Evolutionary conservation across 2,888 invertebrate species (phyloP).

Genomic region (Prosopocoilus inquinatus): DNA sequence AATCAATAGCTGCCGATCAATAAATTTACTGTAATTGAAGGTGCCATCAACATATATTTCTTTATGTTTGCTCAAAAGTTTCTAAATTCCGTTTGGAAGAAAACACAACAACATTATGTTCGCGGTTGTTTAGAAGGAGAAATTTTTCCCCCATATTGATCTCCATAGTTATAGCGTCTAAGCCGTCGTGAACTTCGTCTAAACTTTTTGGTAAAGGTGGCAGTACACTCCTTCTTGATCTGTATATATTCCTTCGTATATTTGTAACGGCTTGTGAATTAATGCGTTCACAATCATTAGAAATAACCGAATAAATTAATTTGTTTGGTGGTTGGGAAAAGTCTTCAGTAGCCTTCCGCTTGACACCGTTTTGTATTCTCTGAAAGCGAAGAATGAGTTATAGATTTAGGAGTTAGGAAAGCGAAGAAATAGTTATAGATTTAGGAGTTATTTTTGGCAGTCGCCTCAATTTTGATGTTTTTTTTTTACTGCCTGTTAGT

Average conservation of each 20-base stretch:
- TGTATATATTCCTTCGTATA: not conserved
- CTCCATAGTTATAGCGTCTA: too few species aligned
- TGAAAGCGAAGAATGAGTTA: not conserved
- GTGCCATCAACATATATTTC: not conserved
- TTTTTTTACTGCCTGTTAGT: too few species aligned
- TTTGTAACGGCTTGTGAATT: not conserved
- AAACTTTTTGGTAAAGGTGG: not conserved
- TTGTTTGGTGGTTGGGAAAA: not conserved
- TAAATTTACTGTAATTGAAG: not conserved
- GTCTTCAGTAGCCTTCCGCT: not conserved
- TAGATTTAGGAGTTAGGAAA: not conserved
- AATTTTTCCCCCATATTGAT: not conserved
- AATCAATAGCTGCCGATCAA: too few species aligned
- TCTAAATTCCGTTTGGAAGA: not conserved
- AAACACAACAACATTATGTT: not conserved
- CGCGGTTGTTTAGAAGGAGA: not conserved
- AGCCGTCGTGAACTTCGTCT: too few species aligned
- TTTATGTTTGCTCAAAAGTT: not conserved
- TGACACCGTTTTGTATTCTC: too few species aligned
- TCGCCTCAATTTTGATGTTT: too few species aligned
- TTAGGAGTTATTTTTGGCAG: not conserved
- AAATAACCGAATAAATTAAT: not conserved
- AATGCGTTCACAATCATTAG: not conserved
- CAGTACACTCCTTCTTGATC: not conserved
- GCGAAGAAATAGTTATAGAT: not conserved